Evolutionary conservation across 2,888 invertebrate genomes (phyloP), one percentile per base, ranked within the genome.

Genomic region (Unio pictorum): DNA sequence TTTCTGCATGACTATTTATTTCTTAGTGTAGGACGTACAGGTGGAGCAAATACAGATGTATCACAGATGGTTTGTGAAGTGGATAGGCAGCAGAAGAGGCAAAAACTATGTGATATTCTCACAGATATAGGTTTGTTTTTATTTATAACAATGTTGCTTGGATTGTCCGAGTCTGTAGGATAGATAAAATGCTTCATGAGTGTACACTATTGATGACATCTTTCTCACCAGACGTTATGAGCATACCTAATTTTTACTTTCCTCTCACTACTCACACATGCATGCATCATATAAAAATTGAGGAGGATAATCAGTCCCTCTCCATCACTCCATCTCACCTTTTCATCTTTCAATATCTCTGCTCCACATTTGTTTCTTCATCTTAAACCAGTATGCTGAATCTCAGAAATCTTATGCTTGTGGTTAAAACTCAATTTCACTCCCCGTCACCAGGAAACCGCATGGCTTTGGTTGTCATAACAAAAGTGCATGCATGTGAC

Each of bases 21-120:
- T 87, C 92, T 98, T 11, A 93, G 95, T 0, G 94, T 98, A 26
- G 99, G 98, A 61, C 94, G 95, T 17, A 94, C 99, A 0, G 99
- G 99, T 0, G 95, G 96, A 1, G 98, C 98, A 11, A 97, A 96
- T 84, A 89, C 94, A 0, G 98, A 99, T 89, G 97, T 99, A 0
- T 93, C 94, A 68, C 99, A 99, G 88, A 92, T 91, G n/a, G 83
- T 91, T 59, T 78, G 88, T 67, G 81, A 89, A 72, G 90, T 91
- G 1, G 90, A 92, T 8, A 93, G 93, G 75, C 93, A 93, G 59
- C 93, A 94, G 62, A 98, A 97, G 84, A 93, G 94, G 73, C 91
- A 92, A 0, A 94, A 94, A 82, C 91, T 98, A 0, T 91, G 94
- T 72, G 93, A 94, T 73, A 90, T 96, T 18, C 90, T 96, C 18